phyloP scores from a whole-genome alignment of 2,797 vertebrate genomes.

The Rallus crepitans region DNA sequence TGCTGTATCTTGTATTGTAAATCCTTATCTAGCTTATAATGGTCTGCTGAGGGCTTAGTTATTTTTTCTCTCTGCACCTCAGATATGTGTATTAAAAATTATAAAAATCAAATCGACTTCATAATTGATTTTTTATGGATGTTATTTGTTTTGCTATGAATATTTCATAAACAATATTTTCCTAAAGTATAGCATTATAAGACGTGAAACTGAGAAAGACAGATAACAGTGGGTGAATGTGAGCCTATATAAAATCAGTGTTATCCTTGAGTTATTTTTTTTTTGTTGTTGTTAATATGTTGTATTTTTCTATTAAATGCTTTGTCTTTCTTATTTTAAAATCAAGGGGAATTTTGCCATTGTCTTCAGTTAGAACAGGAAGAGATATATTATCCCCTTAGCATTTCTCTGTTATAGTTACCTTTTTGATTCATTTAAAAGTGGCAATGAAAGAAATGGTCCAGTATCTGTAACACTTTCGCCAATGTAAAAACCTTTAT shows the following conservation, averaged over 20 bases:
- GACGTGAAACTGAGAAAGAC: neutral
- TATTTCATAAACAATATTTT: constrained; percentile 46
- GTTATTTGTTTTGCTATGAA: constrained; percentile 53
- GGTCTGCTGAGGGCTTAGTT: neutral
- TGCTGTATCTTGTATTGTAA: constrained; percentile 65
- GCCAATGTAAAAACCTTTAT: constrained; percentile 31
- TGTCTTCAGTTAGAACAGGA: neutral
- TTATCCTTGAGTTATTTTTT: neutral
- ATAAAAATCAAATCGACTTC: constrained; percentile 39
- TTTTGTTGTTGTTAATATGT: neutral
- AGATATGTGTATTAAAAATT: constrained; percentile 49
- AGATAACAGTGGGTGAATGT: neutral
- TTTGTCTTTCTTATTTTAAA: neutral
- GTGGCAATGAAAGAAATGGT: neutral
- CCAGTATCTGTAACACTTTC: neutral
- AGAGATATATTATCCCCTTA: neutral
- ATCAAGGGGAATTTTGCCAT: neutral
- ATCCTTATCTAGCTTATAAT: constrained; percentile 59
- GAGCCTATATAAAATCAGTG: neutral
- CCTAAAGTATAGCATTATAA: neutral
- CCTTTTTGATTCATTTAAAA: constrained; percentile 8
- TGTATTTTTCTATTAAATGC: neutral
- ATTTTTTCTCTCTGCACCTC: constrained; percentile 35
- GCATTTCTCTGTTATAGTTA: neutral
- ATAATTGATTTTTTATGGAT: constrained; percentile 60